Conservation (phyloP, 2,113 vertebrate genomes). For the Mystacornis crossleyi region DNA sequence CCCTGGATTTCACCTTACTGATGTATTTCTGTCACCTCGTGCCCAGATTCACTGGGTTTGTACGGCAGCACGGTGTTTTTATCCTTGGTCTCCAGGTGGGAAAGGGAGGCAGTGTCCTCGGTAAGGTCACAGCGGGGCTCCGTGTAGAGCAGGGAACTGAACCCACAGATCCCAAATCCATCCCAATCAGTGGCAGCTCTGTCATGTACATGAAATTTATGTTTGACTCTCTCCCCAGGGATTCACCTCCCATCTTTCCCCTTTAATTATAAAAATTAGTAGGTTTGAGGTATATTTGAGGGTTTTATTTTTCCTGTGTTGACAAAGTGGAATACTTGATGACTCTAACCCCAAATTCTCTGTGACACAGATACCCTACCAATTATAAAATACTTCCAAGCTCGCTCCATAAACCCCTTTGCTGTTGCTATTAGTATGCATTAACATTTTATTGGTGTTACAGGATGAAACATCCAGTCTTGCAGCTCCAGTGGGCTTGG, state of each 20-base stretch:
- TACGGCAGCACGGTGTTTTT: not conserved
- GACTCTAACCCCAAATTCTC: constrained; percentile 52
- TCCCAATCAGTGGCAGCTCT: not conserved
- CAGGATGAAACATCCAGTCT: constrained; percentile 60
- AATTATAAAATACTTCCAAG: constrained; percentile 41
- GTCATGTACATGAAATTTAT: not conserved
- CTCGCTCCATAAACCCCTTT: constrained; percentile 53
- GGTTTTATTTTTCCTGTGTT: not conserved
- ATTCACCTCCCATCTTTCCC: not conserved
- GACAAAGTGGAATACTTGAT: not conserved
- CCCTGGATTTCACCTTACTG: not conserved
- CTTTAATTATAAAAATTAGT: constrained; percentile 24
- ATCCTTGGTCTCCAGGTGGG: not conserved
- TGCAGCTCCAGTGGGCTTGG: constrained; percentile 69
- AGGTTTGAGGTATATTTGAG: not conserved
- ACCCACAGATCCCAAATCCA: not conserved
- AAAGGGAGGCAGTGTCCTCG: not conserved
- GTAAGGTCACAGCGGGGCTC: not conserved
- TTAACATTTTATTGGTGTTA: constrained; percentile 66
- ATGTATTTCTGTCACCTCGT: not conserved
- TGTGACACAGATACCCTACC: constrained; percentile 24
- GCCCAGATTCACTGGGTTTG: not conserved
- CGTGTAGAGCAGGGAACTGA: not conserved
- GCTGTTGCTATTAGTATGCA: constrained; percentile 64
- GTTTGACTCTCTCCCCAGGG: not conserved